phyloP scores from a whole-genome alignment of 64 coral and sea anemone species.

The Cladopsammia gracilis region DNA sequence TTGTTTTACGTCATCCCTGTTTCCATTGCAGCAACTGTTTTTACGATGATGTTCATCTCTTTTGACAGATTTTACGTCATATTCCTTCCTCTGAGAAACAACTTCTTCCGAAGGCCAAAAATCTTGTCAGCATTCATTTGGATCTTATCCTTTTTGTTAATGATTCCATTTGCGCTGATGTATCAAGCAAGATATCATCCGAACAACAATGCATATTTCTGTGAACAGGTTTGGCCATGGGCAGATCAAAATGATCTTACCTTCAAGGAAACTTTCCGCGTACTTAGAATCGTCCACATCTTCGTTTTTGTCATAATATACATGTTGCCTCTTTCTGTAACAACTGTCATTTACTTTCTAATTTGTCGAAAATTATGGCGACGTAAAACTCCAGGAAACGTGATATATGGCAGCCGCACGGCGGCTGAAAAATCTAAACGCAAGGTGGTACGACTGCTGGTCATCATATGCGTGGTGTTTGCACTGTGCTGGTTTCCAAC shows the following conservation, averaged over 20 bases:
- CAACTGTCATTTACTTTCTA: conserved; percentile 13
- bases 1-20: conserved; percentile 38
- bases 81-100: conserved; percentile 43
- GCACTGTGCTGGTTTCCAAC: conserved; percentile 66
- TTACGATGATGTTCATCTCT: conserved; percentile 64
- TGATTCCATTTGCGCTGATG: conserved; percentile 22
- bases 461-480: conserved; percentile 44
- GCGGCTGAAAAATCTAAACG: conserved; percentile 22
- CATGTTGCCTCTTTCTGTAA: conserved; percentile 23
- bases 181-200: background rate
- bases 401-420: conserved; percentile 9
- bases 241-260: background rate
- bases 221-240: conserved; percentile 1
- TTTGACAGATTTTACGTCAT: conserved; percentile 58
- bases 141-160: conserved; percentile 23
- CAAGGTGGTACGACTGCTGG: conserved; percentile 54
- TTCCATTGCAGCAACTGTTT: conserved; percentile 51
- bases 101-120: conserved; percentile 48
- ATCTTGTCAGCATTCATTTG: conserved; percentile 46
- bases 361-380: conserved; percentile 71
- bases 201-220: background rate
- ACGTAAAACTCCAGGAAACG: conserved; percentile 73
- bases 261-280: background rate
- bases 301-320: conserved; percentile 40
- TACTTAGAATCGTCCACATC: conserved; percentile 43